Conservation (phyloP, 2,113 vertebrate species). For the Grantiella picta region DNA sequence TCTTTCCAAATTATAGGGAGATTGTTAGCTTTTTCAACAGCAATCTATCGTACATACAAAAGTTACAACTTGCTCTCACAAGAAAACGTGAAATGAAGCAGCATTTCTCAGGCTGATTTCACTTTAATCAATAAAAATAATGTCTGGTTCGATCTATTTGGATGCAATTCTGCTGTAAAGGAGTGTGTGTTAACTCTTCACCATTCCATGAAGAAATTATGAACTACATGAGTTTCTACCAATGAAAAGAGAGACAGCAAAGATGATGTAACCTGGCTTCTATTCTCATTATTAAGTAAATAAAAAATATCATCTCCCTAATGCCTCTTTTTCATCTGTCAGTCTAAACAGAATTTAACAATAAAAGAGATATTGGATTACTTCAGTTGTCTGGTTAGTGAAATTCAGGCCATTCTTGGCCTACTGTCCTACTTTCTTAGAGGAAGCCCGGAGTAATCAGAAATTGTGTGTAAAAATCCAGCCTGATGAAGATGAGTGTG, state of each 20-base stretch:
- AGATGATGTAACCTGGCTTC: neutral
- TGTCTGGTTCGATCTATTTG: accelerated
- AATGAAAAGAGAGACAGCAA: neutral
- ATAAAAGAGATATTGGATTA: neutral
- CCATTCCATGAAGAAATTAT: neutral
- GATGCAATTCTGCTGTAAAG: neutral
- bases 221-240: neutral
- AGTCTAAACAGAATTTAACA: neutral
- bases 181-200: neutral
- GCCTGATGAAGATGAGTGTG: neutral
- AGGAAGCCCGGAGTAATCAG: neutral
- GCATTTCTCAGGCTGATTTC: neutral
- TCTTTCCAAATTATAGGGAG: neutral
- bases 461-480: neutral
- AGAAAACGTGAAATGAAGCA: neutral
- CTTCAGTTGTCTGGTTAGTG: neutral
- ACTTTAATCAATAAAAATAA: neutral
- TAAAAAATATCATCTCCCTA: neutral
- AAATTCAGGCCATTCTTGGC: neutral
- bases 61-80: neutral
- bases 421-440: neutral
- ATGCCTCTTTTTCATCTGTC: neutral
- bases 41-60: neutral
- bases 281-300: neutral
- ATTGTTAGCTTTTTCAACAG: neutral